Evolutionary conservation across 2,888 invertebrate species (phyloP).

Genomic region (Ctenicera cuprea): DNA sequence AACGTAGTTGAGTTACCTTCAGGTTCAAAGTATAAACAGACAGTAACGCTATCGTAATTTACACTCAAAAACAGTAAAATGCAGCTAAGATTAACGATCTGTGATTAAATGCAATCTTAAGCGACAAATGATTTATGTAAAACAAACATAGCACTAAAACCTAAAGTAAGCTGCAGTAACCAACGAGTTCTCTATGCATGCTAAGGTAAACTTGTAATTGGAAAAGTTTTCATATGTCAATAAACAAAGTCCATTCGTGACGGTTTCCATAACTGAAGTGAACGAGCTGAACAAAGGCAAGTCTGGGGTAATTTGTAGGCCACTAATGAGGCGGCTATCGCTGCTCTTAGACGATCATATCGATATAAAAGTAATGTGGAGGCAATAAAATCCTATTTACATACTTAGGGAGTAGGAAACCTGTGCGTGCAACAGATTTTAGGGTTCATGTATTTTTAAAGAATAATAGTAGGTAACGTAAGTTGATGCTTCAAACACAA

Average conservation of each 20-base stretch:
- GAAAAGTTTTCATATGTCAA: constrained; percentile 67
- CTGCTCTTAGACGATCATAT: constrained; percentile 63
- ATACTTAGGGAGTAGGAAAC: constrained; percentile 56
- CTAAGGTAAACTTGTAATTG: constrained; percentile 62
- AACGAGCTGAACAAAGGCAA: constrained; percentile 59
- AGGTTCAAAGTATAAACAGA: too few relatives aligned
- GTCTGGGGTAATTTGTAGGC: constrained; percentile 62
- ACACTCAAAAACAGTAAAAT: too few relatives aligned
- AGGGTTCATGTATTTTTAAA: constrained; percentile 55
- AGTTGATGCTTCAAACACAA: constrained; percentile 28
- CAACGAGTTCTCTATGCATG: constrained; percentile 50
- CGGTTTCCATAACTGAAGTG: constrained; percentile 61
- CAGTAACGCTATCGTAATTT: too few relatives aligned
- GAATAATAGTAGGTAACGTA: constrained; percentile 18
- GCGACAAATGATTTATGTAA: constrained; percentile 44
- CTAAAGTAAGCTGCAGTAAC: constrained; percentile 42
- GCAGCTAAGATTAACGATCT: neutral
- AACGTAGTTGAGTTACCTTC: too few relatives aligned
- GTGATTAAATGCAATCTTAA: constrained; percentile 26
- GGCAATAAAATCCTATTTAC: constrained; percentile 65
- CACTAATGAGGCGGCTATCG: constrained; percentile 64
- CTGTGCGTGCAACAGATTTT: constrained; percentile 62
- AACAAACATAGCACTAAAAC: constrained; percentile 42
- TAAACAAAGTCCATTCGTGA: constrained; percentile 62
- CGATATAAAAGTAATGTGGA: constrained; percentile 63